A percentile compares a stretch with the other conserved stretches of the same genome.
Conservation (phyloP, 2,888 invertebrate genomes). For the Conomelus anceps region DNA sequence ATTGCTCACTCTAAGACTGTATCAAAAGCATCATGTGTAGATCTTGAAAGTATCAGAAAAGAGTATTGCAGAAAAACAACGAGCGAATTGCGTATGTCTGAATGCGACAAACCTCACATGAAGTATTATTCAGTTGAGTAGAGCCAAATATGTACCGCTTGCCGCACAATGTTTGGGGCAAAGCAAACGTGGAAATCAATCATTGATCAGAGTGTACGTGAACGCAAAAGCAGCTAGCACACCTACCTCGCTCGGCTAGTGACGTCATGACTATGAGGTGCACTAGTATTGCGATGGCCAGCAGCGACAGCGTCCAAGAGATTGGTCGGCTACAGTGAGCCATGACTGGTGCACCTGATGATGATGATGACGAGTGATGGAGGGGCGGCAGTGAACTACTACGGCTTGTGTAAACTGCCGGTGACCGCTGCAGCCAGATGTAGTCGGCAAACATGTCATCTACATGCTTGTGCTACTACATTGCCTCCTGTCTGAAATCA, state of each 20-base stretch:
- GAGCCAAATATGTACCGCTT: background rate
- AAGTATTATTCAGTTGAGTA: background rate
- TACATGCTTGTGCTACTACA: background rate
- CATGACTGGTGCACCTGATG: constrained; percentile 18
- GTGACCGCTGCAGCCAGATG: background rate
- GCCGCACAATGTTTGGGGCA: background rate
- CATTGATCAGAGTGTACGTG: too few relatives aligned
- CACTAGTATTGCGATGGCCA: constrained; percentile 35
- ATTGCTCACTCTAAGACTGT: too few relatives aligned
- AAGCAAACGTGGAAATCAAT: background rate
- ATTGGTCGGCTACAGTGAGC: constrained; percentile 36
- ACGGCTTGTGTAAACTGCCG: background rate
- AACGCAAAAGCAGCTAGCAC: background rate
- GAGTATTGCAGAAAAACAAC: background rate
- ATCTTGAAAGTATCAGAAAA: too few relatives aligned
- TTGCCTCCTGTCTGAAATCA: background rate
- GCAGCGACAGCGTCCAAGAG: constrained; percentile 34
- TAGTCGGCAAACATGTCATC: background rate
- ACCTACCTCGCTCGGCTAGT: constrained; percentile 36
- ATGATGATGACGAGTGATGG: background rate
- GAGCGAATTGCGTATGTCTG: background rate
- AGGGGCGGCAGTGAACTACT: background rate
- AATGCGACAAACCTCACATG: background rate
- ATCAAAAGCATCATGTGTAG: too few relatives aligned
- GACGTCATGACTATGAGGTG: constrained; percentile 36